Evolutionary conservation across 2,888 invertebrate genomes (phyloP).

Genomic region (Agrotis clavis): DNA sequence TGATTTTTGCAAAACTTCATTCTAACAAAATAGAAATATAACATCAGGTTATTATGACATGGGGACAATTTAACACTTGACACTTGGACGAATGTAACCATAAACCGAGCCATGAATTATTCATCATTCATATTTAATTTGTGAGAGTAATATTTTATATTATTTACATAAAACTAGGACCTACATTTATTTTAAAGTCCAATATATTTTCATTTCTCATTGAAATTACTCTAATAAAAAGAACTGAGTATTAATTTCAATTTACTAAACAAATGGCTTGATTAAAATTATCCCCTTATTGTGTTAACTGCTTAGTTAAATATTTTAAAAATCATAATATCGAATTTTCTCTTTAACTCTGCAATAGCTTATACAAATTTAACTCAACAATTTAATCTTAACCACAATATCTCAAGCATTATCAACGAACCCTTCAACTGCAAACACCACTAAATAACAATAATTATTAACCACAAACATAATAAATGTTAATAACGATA

Average conservation of each 20-base stretch:
- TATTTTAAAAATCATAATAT: neutral
- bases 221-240: too few relatives aligned
- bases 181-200: too few relatives aligned
- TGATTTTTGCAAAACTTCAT: too few relatives aligned
- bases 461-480: constrained; percentile 47
- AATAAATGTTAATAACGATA: constrained; percentile 64
- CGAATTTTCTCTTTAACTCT: neutral
- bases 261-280: neutral
- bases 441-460: constrained; percentile 39
- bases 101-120: too few relatives aligned
- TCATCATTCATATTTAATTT: neutral
- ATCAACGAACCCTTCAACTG: constrained; percentile 35
- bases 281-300: neutral
- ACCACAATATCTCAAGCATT: constrained; percentile 1
- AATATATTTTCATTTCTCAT: too few relatives aligned
- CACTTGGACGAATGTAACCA: too few relatives aligned
- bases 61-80: too few relatives aligned
- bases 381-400: neutral
- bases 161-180: too few relatives aligned
- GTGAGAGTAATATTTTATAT: neutral
- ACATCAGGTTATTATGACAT: too few relatives aligned
- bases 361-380: neutral
- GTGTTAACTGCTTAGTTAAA: neutral
- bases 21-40: too few relatives aligned
- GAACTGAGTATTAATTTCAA: too few relatives aligned